Conservation (phyloP, 1,140 invertebrate genomes). For the Berghia stephanieae region DNA sequence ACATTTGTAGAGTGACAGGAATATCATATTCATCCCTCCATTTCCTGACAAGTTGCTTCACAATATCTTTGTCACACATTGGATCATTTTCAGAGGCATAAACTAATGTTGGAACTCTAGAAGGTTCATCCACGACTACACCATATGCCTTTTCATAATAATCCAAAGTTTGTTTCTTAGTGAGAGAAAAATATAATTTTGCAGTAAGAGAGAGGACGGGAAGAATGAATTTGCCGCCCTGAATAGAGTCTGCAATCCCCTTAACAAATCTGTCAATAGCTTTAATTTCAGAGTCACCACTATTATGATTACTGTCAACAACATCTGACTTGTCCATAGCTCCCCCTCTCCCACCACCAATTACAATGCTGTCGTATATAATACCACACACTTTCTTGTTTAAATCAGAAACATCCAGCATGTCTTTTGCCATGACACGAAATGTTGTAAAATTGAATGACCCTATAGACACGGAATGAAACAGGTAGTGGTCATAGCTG, state of each 20-base stretch:
- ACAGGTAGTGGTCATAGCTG: slow-evolving; percentile 15
- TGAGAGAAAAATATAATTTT: slow-evolving; percentile 22
- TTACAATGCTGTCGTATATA: slow-evolving; percentile 24
- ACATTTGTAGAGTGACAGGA: slow-evolving; percentile 16
- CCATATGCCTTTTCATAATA: slow-evolving; percentile 22
- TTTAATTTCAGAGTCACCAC: neutral
- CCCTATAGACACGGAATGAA: slow-evolving; percentile 19
- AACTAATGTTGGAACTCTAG: slow-evolving; percentile 23
- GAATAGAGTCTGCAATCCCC: neutral
- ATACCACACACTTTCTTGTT: neutral
- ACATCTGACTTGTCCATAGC: neutral
- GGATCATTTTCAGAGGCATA: slow-evolving; percentile 23
- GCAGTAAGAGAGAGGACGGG: neutral
- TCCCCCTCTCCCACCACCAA: slow-evolving; percentile 6
- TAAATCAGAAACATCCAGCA: too few species aligned
- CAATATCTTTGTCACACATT: neutral
- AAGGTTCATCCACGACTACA: slow-evolving; percentile 14
- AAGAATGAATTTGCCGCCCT: neutral
- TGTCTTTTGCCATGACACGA: too few species aligned
- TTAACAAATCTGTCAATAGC: slow-evolving; percentile 27
- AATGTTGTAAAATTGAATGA: slow-evolving; percentile 20
- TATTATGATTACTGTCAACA: neutral
- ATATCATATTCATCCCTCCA: neutral
- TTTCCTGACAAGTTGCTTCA: neutral
- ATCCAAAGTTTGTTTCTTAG: slow-evolving; percentile 24